Conservation (phyloP, 2,888 invertebrate species). For the Drosophila anomalata region DNA sequence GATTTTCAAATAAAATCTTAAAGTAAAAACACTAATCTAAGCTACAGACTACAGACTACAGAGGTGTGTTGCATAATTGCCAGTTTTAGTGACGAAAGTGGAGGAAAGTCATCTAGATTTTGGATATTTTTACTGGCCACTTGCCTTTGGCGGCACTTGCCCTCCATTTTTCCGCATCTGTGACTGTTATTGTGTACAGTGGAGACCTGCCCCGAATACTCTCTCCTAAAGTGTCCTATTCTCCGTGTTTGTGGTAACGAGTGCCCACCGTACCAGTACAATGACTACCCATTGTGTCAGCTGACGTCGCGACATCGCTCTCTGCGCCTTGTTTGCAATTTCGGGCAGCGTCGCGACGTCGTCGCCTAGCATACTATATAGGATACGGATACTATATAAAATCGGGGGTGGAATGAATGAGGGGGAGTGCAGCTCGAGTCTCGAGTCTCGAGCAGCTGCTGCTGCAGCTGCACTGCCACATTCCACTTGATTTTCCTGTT, state of each 20-base stretch:
- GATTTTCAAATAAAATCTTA: slow-evolving; percentile 1
- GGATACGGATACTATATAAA: slow-evolving; percentile 5
- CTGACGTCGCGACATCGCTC: slow-evolving; percentile 57
- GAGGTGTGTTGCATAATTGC: slow-evolving; percentile 7
- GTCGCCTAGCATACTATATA: slow-evolving; percentile 32
- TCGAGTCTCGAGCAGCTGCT: slow-evolving; percentile 37
- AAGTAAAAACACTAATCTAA: too few species aligned
- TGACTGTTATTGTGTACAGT: slow-evolving; percentile 8
- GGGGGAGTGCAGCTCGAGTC: slow-evolving; percentile 13
- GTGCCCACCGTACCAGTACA: slow-evolving; percentile 45
- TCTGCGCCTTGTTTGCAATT: slow-evolving; percentile 62
- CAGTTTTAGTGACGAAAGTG: slow-evolving; percentile 11
- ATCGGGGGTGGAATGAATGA: slow-evolving; percentile 21
- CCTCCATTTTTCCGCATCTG: slow-evolving; percentile 3
- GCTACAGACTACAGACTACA: neutral
- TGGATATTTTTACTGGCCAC: slow-evolving; percentile 17
- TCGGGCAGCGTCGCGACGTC: slow-evolving; percentile 50
- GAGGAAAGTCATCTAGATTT: slow-evolving; percentile 27
- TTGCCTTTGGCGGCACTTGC: slow-evolving; percentile 21
- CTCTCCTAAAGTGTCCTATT: neutral
- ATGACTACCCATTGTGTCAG: slow-evolving; percentile 73
- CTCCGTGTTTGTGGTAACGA: neutral
- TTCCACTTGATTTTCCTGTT: slow-evolving; percentile 78
- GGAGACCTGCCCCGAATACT: neutral
- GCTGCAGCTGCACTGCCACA: slow-evolving; percentile 71